Evolutionary conservation across 2,888 invertebrate genomes (phyloP).

Genomic region (Argynnis bischoffii): DNA sequence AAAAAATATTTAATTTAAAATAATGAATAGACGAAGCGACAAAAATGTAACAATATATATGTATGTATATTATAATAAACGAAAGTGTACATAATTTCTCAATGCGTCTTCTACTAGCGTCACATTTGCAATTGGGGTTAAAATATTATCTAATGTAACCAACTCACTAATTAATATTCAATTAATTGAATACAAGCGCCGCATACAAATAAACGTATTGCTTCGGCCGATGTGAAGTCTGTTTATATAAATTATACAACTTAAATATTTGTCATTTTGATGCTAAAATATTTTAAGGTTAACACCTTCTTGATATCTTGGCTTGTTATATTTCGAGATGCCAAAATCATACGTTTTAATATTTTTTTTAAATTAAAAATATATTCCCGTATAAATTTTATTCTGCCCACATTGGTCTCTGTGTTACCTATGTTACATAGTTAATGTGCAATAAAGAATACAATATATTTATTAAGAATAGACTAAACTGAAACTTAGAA

Average conservation of each 20-base stretch:
- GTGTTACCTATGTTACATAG: too few relatives aligned
- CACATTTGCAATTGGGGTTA: slow-evolving; percentile 37
- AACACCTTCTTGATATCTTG: background rate
- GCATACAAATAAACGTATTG: slow-evolving; percentile 31
- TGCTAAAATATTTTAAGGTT: background rate
- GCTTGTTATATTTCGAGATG: too few relatives aligned
- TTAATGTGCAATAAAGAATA: too few relatives aligned
- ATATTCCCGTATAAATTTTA: too few relatives aligned
- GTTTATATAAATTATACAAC: background rate
- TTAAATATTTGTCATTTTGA: background rate
- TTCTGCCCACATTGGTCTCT: too few relatives aligned
- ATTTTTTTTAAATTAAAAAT: too few relatives aligned
- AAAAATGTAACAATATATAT: background rate
- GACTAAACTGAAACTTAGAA: too few relatives aligned
- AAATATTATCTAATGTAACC: slow-evolving; percentile 37
- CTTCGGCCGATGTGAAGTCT: background rate
- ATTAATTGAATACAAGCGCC: slow-evolving; percentile 32
- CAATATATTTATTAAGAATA: too few relatives aligned
- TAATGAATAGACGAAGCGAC: too few relatives aligned
- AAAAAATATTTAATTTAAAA: too few relatives aligned
- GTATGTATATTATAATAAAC: slow-evolving; percentile 10
- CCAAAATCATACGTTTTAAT: too few relatives aligned
- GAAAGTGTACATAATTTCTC: slow-evolving; percentile 24
- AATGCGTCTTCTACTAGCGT: slow-evolving; percentile 24
- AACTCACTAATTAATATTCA: slow-evolving; percentile 35